Base-by-base conservation (phyloP, 64 coral and sea anemone species). In the Trachythela sp. region DNA sequence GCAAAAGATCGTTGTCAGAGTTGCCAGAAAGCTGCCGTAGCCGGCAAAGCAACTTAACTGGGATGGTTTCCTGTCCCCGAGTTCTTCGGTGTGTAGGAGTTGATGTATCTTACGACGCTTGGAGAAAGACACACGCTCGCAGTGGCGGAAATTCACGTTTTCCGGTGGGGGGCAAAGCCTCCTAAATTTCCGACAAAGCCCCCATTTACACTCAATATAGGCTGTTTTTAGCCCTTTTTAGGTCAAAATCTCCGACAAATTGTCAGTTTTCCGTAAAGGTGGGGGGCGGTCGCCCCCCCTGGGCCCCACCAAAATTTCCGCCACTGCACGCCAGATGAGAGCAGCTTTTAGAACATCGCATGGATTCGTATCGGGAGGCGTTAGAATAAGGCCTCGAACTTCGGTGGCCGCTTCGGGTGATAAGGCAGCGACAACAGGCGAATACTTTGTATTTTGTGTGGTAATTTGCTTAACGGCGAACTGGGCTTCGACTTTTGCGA, bases 401-500 rank as follows among this genome's bases (percentile, higher is more conserved):
- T 90, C 89, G 0, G 34, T 22, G 18, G 76, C 80, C 1, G 52
- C 43, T n/a, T 90, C 89, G 3, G 89, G 89, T 5, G 50, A 20
- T 13, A 90, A 77, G 2, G 77, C 48, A 26, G 77, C 80, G 10
- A 90, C 49, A 14, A 90, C 50, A 45, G 84, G 36, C 4, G n/a
- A 35, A 58, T 54, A 84, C 60, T 85, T 56, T 7, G 89, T 90
- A n/a, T n/a, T 22, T 38, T 84, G 89, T 15, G 13, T 0, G 4
- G 89, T 68, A 2, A 90, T 90, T 13, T 84, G 15, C 8, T 50
- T 30, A 7, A 50, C 51, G 0, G 48, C 39, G 27, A 90, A 90
- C 36, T 90, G 33, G 2, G 89, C 75, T 58, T 89, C 88, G 0
- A 89, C 88, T 36, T 89, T 70, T 17, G 88, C 88, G 45, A 89